Percentiles rank a stretch among this genome's conserved stretches.
phyloP scores from a whole-genome alignment of 2,797 vertebrate genomes.

The Betta splendens region DNA sequence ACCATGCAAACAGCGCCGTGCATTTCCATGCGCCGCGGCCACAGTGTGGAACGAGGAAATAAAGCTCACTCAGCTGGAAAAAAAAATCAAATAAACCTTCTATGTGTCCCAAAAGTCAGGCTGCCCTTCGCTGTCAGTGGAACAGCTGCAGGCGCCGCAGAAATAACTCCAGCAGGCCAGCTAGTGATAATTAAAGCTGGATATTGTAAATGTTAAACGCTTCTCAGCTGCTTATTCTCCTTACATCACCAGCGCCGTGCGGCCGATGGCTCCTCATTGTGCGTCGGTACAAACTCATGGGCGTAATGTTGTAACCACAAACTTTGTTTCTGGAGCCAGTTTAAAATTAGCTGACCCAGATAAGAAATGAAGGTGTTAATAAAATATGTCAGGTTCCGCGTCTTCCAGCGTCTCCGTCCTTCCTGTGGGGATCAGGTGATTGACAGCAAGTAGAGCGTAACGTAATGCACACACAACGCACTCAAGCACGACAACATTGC shows the following conservation, averaged over 20 bases:
- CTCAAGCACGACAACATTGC: constrained; percentile 20
- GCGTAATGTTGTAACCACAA: constrained; percentile 2
- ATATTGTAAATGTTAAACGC: constrained; percentile 34
- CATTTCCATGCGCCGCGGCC: constrained; percentile 20
- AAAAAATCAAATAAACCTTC: constrained; percentile 33
- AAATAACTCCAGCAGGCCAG: constrained; percentile 27
- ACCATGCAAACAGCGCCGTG: constrained; percentile 11
- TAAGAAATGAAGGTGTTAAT: constrained; percentile 16
- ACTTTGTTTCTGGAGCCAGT: not conserved
- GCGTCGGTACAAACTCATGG: not conserved
- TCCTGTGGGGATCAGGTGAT: constrained; percentile 57
- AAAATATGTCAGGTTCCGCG: constrained; percentile 19
- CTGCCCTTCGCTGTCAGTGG: constrained; percentile 25
- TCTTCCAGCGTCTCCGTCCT: constrained; percentile 7
- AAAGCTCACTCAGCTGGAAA: constrained; percentile 38
- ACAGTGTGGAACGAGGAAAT: constrained; percentile 40
- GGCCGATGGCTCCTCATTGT: not conserved
- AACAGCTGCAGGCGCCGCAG: constrained; percentile 44
- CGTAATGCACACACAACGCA: constrained; percentile 19
- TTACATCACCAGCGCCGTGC: not conserved
- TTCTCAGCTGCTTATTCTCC: constrained; percentile 19
- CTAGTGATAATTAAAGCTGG: constrained; percentile 23
- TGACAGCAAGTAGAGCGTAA: constrained; percentile 54
- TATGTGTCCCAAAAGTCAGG: constrained; percentile 25
- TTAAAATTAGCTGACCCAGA: constrained; percentile 26